phyloP scores from a whole-genome alignment of 2,888 invertebrate species.

The Apeira syringaria region DNA sequence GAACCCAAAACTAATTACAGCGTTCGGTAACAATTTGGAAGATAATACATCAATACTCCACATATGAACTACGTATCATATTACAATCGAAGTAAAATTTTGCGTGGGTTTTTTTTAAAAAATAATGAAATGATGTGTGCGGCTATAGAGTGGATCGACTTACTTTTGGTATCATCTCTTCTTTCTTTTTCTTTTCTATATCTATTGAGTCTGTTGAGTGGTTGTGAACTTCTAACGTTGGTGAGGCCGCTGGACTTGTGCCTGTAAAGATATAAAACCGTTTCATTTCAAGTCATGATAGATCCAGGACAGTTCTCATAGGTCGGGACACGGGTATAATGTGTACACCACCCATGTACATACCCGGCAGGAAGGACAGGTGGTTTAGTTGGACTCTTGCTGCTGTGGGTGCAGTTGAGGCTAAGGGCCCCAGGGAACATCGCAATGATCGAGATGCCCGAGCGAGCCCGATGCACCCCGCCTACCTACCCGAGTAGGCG shows the following conservation, averaged over 20 bases:
- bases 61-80: slow-evolving; percentile 36
- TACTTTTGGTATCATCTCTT: slow-evolving; percentile 82
- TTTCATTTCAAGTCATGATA: no score
- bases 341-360: no score
- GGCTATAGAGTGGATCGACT: slow-evolving; percentile 34
- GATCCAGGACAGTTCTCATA: no score
- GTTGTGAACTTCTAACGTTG: slow-evolving; percentile 86
- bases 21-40: slow-evolving; percentile 44
- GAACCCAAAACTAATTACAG: slow-evolving; percentile 60
- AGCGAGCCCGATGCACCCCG: no score
- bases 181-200: slow-evolving; percentile 87
- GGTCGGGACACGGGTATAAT: no score
- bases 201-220: slow-evolving; percentile 92
- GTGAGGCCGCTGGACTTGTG: slow-evolving; percentile 91
- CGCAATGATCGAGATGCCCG: no score
- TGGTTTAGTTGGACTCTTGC: no score
- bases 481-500: no score
- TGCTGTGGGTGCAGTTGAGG: no score
- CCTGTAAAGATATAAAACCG: slow-evolving; percentile 50
- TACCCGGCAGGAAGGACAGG: no score
- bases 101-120: no score
- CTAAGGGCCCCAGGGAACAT: no score
- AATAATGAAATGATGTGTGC: slow-evolving; percentile 40
- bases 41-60: slow-evolving; percentile 59
- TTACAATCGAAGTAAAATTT: slow-evolving; percentile 51